Evolutionary conservation across 2,888 invertebrate genomes (phyloP), one percentile per base, ranked within the genome.

Genomic region (Glaucopsyche alexis): DNA sequence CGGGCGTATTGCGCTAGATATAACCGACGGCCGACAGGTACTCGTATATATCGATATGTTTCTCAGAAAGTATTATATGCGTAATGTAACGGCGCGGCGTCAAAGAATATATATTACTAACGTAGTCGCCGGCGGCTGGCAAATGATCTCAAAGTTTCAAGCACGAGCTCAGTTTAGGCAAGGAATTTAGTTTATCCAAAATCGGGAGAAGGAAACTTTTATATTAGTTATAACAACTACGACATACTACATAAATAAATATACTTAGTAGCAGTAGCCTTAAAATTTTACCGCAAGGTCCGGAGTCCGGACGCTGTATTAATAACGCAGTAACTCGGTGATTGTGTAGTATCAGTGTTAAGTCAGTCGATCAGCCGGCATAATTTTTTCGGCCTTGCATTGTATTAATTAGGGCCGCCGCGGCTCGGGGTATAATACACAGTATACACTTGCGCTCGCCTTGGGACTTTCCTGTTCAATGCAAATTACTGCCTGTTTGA

Each of bases 351-450:
- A 19, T 60, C 29, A 60, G 55, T 60, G 19, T 60, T 19, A 19
- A 5, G 19, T 60, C 52, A 16, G 60, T 60, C 60, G 83, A 80
- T 81, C 72, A 66, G 73, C 66, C 72, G 67, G 74, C 74, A 71
- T 69, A 75, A 74, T 71, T 45, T 67, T 76, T 73, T 75, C 71
- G 71, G 66, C 75, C 76, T 76, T 74, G 73, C 52, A 64, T 72
- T 69, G 71, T 55, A 72, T 72, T 74, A 74, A 74, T 75, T 65
- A 64, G 47, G 69, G 40, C 52, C 69, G 19, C 16, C 14, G 40
- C 38, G 16, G 9, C 42, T 42, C 38, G 29, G 16, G 71, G 49
- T 14, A n/a, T n/a, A n/a, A n/a, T 3, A n/a, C 19, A 19, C 14
- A 9, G 38, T 19, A 65, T 29, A 19, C 47, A 14, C 40, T 60